Evolutionary conservation across 2,888 invertebrate genomes (phyloP), one percentile per base, ranked within the genome.

Genomic region (Philhelius pedissequus): DNA sequence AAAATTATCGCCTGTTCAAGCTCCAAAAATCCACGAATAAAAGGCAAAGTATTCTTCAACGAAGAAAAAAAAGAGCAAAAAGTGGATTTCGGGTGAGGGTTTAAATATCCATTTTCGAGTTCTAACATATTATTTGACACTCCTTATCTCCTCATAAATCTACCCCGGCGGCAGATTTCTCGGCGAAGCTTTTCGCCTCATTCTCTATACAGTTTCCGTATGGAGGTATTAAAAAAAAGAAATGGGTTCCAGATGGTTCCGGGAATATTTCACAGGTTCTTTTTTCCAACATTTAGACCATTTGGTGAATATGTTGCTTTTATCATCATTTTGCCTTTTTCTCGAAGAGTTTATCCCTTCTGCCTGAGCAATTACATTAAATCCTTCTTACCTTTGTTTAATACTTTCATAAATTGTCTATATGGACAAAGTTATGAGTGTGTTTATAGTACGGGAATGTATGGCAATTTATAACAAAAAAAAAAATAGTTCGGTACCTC

Each of bases 21-120:
- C 77, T 52, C 48, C 35, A 35, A 50, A 77, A 52, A 60, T 70
- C 64, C 62, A 35, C 22, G 43, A 75, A 25, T 62, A 20, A 9
- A n/a, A 54, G 32, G 30, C 18, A 32, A 52, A 38, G 48, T 9
- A 32, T n/a, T 35, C 50, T 54, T 52, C 15, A 32, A 20, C 66
- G 6, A n/a, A 43, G 64, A 50, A 64, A 30, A 11, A 11, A 18
- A 4, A 43, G 18, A n/a, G n/a, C n/a, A 43, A 70, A 75, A 75
- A 76, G 71, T 84, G 75, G 84, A 84, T 84, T 70, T 80, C 66
- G 79, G 84, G 75, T 84, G 70, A 80, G 84, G 84, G 84, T 84
- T 84, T 84, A 84, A 84, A 84, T 84, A 84, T 84, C 84, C 84
- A 84, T 84, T 84, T 80, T 84, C 75, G 75, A 84, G 84, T 84